Conservation (phyloP, 1,140 invertebrate genomes). For the Bombus soroeensis region DNA sequence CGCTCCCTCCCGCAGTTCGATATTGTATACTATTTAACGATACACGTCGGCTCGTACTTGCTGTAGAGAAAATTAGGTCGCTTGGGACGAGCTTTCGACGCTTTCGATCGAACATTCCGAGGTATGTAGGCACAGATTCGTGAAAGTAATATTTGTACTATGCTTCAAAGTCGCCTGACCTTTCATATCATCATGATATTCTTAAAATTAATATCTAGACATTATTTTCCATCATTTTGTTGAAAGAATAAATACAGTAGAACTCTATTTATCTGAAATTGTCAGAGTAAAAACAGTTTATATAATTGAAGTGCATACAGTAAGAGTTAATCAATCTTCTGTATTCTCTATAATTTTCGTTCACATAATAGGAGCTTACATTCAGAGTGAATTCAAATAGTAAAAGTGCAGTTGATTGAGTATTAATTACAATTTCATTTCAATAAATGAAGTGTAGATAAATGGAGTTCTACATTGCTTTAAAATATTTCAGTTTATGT, state of each 20-base stretch:
- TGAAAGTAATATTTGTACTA: background rate
- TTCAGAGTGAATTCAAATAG: too few species aligned
- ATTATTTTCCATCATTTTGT: background rate
- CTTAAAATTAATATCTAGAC: background rate
- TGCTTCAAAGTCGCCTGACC: background rate
- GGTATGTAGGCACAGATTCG: conserved; percentile 24
- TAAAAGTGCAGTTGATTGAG: too few species aligned
- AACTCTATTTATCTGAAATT: too few species aligned
- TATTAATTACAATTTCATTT: too few species aligned
- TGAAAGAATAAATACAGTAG: background rate
- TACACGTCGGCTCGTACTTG: background rate
- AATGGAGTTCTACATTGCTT: too few species aligned
- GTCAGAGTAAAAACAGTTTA: too few species aligned
- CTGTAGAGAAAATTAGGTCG: background rate
- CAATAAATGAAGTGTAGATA: too few species aligned
- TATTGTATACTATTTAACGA: conserved; percentile 15
- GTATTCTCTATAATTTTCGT: too few species aligned
- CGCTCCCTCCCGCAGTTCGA: conserved; percentile 44
- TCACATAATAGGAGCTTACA: too few species aligned
- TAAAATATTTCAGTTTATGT: background rate
- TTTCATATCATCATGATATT: background rate
- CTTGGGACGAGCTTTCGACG: conserved; percentile 3
- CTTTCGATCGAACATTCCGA: conserved; percentile 30
- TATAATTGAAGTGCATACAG: too few species aligned
- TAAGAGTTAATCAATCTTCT: too few species aligned